Evolutionary conservation across 2,888 invertebrate genomes (phyloP), one percentile per base, ranked within the genome.

Genomic region (Notocelia uddmanniana): DNA sequence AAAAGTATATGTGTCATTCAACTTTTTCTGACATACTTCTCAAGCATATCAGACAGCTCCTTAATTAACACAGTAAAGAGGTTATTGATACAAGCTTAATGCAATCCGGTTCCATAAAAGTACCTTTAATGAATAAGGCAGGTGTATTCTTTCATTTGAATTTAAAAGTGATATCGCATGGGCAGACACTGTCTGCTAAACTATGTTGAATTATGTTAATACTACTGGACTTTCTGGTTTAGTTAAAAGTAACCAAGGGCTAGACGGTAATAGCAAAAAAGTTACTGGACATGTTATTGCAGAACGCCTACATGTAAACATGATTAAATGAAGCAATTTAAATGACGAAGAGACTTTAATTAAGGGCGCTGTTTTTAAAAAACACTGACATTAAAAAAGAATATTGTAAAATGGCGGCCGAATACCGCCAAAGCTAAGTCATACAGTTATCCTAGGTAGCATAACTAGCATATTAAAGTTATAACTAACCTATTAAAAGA

Each of bases 141-240:
- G 72, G 72, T 72, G 72, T 23, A 55, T 23, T 57, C 26, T 31
- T 62, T n/a, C 67, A 55, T 68, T 67, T 60, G 60, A 67, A 67
- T 72, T 67, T 67, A 60, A 55, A 72, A 62, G 41, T 48, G 18
- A 55, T 68, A 67, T 58, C 11, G 9, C n/a, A 63, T 15, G 13
- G 19, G 37, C 31, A 67, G 68, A 62, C 62, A n/a, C n/a, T 37
- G 72, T 68, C 72, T 72, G 45, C 34, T 48, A 23, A 50, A 18
- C 31, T 31, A 31, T 50, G 19, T 13, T 59, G 54, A 50, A 67
- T 60, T 60, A 67, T 54, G 59, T 34, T 48, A 52, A 67, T 67
- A 37, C n/a, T 60, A 60, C 71, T 52, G 45, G 71, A 54, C 26
- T 59, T 71, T 67, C 71, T 55, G 54, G 66, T 71, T 71, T 67